Evolutionary conservation across 2,113 vertebrate species (phyloP).

Genomic region (Pseudorhombus dupliciocellatus): DNA sequence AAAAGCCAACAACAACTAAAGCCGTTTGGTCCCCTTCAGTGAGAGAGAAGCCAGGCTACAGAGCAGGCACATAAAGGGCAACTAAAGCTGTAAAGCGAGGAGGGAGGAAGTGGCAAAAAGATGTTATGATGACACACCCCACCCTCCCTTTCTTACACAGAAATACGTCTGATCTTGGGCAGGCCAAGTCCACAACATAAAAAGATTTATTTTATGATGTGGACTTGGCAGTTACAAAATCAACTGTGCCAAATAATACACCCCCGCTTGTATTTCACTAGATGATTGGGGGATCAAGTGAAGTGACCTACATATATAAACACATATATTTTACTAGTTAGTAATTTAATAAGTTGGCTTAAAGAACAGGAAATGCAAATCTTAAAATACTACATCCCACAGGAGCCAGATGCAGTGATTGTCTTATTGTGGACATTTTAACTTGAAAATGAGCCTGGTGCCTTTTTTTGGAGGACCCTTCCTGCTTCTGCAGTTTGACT

Average conservation of each 20-base stretch:
- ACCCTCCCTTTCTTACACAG: background rate
- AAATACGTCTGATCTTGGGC: background rate
- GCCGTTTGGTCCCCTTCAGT: conserved; percentile 17
- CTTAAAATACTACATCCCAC: background rate
- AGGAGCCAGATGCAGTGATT: background rate
- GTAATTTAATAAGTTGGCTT: background rate
- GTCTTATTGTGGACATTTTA: background rate
- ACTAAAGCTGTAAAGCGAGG: conserved; percentile 9
- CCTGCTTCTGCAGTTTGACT: background rate
- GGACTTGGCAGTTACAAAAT: background rate
- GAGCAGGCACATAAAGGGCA: background rate
- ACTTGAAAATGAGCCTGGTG: background rate
- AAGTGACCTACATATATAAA: background rate
- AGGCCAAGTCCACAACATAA: background rate
- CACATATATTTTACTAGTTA: background rate
- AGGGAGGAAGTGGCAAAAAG: conserved; percentile 3
- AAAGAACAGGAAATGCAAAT: background rate
- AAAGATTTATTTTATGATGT: background rate
- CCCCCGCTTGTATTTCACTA: background rate
- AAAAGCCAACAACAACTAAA: conserved; percentile 46
- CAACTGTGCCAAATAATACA: background rate
- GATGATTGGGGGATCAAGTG: background rate
- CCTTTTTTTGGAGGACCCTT: background rate
- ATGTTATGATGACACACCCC: background rate
- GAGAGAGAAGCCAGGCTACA: conserved; percentile 15